phyloP scores from a whole-genome alignment of 2,888 invertebrate genomes.

The Strigamia maritima region DNA sequence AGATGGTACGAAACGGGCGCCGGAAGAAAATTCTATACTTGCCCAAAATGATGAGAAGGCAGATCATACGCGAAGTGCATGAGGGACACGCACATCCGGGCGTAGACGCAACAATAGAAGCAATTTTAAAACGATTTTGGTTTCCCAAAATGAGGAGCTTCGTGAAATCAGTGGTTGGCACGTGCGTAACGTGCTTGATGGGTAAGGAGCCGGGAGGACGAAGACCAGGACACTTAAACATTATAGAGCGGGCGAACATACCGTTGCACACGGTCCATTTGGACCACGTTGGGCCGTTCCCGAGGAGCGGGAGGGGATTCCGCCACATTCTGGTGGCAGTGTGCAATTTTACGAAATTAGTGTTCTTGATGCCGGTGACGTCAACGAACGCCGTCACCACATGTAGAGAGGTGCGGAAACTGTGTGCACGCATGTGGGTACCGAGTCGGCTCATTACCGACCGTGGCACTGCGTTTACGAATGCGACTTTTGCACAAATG shows the following conservation, averaged over 20 bases:
- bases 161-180: not conserved
- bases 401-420: no score
- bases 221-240: not conserved
- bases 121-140: not conserved
- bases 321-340: not conserved
- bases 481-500: no score
- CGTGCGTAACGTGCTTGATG: not conserved
- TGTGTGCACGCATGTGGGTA: no score
- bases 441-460: no score
- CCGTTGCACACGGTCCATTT: not conserved
- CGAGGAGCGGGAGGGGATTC: not conserved
- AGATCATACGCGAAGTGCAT: not conserved
- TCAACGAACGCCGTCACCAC: not conserved
- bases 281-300: slow-evolving; percentile 24
- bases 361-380: not conserved
- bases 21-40: not conserved
- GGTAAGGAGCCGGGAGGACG: slow-evolving; percentile 17
- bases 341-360: not conserved
- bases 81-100: not conserved
- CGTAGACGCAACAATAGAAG: not conserved
- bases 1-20: not conserved
- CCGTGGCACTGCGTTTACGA: no score
- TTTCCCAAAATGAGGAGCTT: not conserved
- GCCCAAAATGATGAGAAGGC: not conserved
- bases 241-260: not conserved